Base-by-base conservation (phyloP, 2,113 vertebrate genomes). In the Caretta caretta region DNA sequence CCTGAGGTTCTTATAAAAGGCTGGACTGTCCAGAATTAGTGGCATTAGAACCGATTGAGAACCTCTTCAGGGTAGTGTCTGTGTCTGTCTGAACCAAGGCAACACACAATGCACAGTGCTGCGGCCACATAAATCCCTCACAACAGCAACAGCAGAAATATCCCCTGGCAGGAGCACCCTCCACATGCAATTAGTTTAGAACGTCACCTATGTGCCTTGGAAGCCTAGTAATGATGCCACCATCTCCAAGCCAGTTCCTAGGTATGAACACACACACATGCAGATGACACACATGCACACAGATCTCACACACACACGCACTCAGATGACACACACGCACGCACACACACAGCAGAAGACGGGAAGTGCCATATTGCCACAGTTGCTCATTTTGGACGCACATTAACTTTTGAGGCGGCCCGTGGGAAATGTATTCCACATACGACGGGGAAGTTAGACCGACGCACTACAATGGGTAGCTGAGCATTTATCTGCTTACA, bases 381-480 rank as follows among this genome's bases (percentile, higher is more conserved):
- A 0, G 25, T 19, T 24, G 4, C 65, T 72, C 17, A 4, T 2
- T 6, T 17, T 82, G 24, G 79, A 22, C 83, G 46, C 83, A 51
- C 78, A 5, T 59, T 14, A 53, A 65, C 82, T 13, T 4, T 1
- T 1, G 46, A 24, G 25, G 2, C 11, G 69, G 4, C 22, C 3
- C 0, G 0, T 56, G 48, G 50, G 51, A 72, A 80, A 22, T 0
- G 16, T 5, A 24, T 1, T 72, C 10, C 49, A 8, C 0, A 3
- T 0, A 8, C 86, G 65, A 89, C 59, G 42, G 62, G 0, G 38
- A 80, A 81, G 53, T 10, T 0, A 38, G 78, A 62, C 50, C 50
- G 1, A 4, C 1, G 50, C 8, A 0, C 4, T 38, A 8, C 20
- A 20, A 1, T 20, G 27, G 57, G 57, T 12, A 62, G 57, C 27